A percentile compares a stretch with the other conserved stretches of the same genome.
These are phyloP conservation scores for Syrrhaptes paradoxus DNA, from an alignment of 2,113 vertebrate species.

Conservation along the genomic window DNA sequence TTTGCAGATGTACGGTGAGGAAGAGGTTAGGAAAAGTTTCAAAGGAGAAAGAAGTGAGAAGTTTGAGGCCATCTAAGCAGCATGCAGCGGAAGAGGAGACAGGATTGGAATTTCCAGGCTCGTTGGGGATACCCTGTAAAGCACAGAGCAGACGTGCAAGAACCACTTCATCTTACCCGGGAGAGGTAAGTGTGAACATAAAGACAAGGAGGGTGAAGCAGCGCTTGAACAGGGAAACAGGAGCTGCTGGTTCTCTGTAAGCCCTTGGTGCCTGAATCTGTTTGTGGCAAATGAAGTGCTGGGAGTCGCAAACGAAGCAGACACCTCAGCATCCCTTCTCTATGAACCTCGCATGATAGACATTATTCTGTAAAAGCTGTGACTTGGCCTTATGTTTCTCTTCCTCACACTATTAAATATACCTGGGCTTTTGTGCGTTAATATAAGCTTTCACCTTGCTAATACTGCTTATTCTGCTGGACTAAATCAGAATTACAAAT, in stretches of 20 bases:
- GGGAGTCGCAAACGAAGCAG: neutral
- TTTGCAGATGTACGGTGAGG: neutral
- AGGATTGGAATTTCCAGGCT: neutral
- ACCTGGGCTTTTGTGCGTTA: neutral
- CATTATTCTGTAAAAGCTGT: neutral
- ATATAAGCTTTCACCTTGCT: neutral
- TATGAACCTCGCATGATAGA: neutral
- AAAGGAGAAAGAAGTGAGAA: neutral
- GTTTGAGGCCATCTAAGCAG: neutral
- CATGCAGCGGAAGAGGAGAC: neutral
- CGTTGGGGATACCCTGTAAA: neutral
- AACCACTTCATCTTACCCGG: neutral
- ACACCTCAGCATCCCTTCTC: neutral
- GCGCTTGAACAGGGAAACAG: neutral
- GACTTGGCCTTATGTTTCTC: neutral
- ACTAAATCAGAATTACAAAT: neutral
- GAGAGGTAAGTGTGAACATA: neutral
- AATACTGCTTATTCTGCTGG: neutral
- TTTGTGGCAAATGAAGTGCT: neutral
- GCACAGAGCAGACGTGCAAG: neutral
- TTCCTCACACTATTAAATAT: neutral
- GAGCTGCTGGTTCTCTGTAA: neutral
- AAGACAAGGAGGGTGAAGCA: neutral
- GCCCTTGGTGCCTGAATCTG: neutral
- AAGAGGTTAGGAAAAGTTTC: neutral